phyloP scores from a whole-genome alignment of 2,113 vertebrate species.

The Cyphomyrus plagiostoma region DNA sequence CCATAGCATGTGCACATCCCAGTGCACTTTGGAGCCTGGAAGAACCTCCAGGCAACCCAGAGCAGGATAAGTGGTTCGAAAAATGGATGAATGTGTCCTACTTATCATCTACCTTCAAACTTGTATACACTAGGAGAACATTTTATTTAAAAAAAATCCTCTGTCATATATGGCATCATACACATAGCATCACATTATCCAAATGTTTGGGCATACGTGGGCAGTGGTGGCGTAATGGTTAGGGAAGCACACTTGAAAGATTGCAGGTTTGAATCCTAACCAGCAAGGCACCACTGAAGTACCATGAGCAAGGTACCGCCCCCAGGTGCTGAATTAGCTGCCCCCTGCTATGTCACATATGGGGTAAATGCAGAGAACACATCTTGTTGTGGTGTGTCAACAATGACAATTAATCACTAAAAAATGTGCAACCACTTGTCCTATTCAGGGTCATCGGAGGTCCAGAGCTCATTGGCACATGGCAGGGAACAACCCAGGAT shows the following conservation, averaged over 20 bases:
- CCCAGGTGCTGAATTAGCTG: too few species aligned
- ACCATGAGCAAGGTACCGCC: too few species aligned
- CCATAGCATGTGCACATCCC: neutral
- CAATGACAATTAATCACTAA: too few species aligned
- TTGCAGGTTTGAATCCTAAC: too few species aligned
- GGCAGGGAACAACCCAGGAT: neutral
- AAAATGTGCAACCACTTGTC: neutral
- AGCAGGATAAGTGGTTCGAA: neutral
- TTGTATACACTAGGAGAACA: neutral
- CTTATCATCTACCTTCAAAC: neutral
- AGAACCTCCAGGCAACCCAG: neutral
- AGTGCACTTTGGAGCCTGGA: neutral
- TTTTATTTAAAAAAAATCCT: neutral
- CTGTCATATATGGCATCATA: neutral
- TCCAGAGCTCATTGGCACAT: neutral
- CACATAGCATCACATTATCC: neutral
- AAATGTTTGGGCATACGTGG: too few species aligned
- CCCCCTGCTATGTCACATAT: too few species aligned
- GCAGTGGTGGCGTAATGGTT: too few species aligned
- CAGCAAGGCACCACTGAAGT: too few species aligned
- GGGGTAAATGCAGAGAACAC: too few species aligned
- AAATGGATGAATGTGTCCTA: neutral
- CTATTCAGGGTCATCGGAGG: neutral
- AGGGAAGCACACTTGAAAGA: too few species aligned
- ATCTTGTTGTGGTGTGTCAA: too few species aligned